Conservation (phyloP, 2,113 vertebrate species). For the Murina feae region DNA sequence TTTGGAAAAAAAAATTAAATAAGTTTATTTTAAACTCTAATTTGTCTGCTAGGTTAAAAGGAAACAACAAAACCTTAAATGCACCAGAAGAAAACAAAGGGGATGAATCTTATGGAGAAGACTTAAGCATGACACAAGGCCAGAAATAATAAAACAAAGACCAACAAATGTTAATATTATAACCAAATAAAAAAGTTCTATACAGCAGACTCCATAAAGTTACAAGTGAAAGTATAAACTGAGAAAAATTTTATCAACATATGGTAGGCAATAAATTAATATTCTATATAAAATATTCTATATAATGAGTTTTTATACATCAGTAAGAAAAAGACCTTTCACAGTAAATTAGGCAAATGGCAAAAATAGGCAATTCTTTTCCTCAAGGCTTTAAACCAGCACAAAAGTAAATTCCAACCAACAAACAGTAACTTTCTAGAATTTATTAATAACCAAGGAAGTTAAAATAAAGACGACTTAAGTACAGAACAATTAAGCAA, state of each 20-base stretch:
- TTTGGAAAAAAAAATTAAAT: not conserved
- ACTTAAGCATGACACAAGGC: not conserved
- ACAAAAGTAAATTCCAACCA: not conserved
- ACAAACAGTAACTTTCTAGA: not conserved
- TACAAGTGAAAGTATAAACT: not conserved
- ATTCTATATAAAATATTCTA: not conserved
- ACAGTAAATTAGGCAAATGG: not conserved
- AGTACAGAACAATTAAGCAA: slow-evolving; percentile 1
- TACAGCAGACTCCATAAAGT: not conserved
- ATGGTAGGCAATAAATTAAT: not conserved
- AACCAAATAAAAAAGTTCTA: not conserved
- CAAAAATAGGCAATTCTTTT: not conserved
- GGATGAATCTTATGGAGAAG: not conserved
- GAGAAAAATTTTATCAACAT: not conserved
- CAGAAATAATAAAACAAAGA: not conserved
- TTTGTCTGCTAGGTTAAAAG: not conserved
- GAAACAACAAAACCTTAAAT: not conserved
- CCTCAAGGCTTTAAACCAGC: not conserved
- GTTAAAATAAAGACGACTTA: not conserved
- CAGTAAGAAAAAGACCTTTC: not conserved
- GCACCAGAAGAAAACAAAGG: not conserved
- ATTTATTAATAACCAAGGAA: slow-evolving; percentile 2
- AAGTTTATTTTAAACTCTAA: not conserved
- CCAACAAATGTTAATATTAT: not conserved
- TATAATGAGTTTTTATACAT: not conserved